phyloP scores from a whole-genome alignment of 2,113 vertebrate species.

The Calyptommatus sinebrachiatus region DNA sequence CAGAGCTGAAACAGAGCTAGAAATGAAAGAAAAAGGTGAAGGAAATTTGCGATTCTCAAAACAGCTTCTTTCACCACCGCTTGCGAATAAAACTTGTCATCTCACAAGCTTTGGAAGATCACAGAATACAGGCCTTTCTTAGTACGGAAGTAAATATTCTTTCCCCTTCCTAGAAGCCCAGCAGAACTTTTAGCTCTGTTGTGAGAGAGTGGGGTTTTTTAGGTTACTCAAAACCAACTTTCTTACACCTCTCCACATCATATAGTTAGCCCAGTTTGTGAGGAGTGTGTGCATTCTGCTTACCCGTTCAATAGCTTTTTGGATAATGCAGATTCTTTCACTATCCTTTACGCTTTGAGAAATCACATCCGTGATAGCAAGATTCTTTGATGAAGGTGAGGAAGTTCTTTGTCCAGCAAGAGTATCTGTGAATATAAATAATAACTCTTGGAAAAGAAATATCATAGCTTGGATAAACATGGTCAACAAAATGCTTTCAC shows the following conservation, averaged over 20 bases:
- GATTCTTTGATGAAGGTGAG: background rate
- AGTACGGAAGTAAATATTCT: background rate
- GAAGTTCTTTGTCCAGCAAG: slow-evolving; percentile 59
- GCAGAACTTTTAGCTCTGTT: background rate
- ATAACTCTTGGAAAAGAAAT: background rate
- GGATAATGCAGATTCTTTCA: slow-evolving; percentile 59
- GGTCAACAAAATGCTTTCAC: background rate
- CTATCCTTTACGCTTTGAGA: slow-evolving; percentile 38
- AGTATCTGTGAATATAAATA: slow-evolving; percentile 55
- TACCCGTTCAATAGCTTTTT: slow-evolving; percentile 72
- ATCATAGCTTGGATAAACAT: background rate
- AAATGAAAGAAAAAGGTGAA: too few species aligned
- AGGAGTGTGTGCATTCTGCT: background rate
- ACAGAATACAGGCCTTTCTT: too few species aligned
- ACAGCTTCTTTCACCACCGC: too few species aligned
- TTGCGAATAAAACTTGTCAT: too few species aligned
- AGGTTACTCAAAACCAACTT: too few species aligned
- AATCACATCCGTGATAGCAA: slow-evolving; percentile 36
- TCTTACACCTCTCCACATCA: background rate
- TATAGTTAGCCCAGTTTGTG: too few species aligned
- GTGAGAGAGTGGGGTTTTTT: background rate
- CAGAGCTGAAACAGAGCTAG: too few species aligned
- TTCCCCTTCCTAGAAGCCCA: background rate
- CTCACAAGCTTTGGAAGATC: too few species aligned
- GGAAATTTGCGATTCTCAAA: too few species aligned